phyloP scores from a whole-genome alignment of 2,888 invertebrate genomes.

The Macroteleia sp. region DNA sequence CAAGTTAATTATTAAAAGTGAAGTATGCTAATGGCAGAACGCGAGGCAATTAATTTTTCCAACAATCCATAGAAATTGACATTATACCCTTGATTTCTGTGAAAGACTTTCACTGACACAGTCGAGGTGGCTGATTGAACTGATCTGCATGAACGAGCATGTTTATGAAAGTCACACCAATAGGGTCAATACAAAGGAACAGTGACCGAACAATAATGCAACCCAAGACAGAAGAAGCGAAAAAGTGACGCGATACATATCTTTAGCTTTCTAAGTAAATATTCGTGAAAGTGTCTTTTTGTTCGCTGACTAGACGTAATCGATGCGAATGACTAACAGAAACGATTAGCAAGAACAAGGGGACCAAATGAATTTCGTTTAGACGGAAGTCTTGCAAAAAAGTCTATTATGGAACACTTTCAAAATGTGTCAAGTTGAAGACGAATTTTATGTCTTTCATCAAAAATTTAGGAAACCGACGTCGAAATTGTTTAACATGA shows the following conservation, averaged over 20 bases:
- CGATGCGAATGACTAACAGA: constrained; percentile 20
- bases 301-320: constrained; percentile 30
- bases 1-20: constrained; percentile 2
- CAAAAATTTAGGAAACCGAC: too few relatives aligned
- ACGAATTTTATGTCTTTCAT: too few relatives aligned
- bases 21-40: constrained; percentile 6
- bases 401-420: too few relatives aligned
- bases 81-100: constrained; percentile 55
- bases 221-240: constrained; percentile 47
- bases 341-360: too few relatives aligned
- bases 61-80: constrained; percentile 48
- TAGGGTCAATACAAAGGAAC: constrained; percentile 49
- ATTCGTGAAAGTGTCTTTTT: constrained; percentile 57
- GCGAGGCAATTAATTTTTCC: constrained; percentile 9
- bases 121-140: constrained; percentile 57
- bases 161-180: constrained; percentile 62
- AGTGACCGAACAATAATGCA: constrained; percentile 59
- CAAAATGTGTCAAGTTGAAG: too few relatives aligned
- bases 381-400: too few relatives aligned
- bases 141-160: constrained; percentile 63
- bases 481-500: too few relatives aligned
- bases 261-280: constrained; percentile 57
- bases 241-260: constrained; percentile 55
- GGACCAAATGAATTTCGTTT: too few relatives aligned
- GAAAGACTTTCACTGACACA: constrained; percentile 65